These are phyloP conservation scores for Threskiornis aethiopicus DNA, from an alignment of 2,797 vertebrate species.

Conservation along the genomic window DNA sequence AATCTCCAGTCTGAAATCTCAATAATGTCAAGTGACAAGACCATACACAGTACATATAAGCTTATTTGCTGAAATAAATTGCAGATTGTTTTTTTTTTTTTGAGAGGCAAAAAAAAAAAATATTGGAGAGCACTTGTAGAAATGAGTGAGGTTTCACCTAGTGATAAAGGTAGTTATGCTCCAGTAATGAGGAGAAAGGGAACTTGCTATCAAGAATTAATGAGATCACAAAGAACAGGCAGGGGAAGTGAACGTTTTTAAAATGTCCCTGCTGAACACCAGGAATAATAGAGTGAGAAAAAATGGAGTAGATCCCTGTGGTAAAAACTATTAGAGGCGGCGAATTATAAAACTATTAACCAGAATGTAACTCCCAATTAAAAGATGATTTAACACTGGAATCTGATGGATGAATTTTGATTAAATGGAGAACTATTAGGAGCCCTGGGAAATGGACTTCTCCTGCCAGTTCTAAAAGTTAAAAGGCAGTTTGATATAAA, in stretches of 20 bases:
- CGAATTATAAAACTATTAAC: conserved; percentile 99
- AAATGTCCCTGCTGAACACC: conserved; percentile 74
- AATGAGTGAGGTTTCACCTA: conserved; percentile 58
- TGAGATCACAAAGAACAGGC: conserved; percentile 80
- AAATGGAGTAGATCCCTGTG: conserved; percentile 96
- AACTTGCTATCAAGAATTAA: conserved; percentile 76
- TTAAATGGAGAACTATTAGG: conserved; percentile 98
- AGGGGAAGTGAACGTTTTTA: conserved; percentile 70
- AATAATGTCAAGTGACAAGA: not conserved
- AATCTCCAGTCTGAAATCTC: not conserved
- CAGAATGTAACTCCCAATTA: conserved; percentile 99
- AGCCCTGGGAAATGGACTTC: conserved; percentile 91
- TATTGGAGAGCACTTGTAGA: conserved; percentile 16
- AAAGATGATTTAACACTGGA: conserved; percentile 99
- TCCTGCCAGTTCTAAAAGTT: conserved; percentile 86
- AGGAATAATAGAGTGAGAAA: conserved; percentile 84
- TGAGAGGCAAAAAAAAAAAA: not conserved
- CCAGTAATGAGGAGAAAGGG: conserved; percentile 72
- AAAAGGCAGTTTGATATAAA: conserved; percentile 94
- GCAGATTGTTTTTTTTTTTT: not conserved
- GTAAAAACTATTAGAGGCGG: conserved; percentile 94
- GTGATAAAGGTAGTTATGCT: conserved; percentile 57
- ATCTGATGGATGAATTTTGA: conserved; percentile 99
- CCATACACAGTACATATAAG: not conserved
- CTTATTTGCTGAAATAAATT: not conserved